A percentile compares a stretch with the other conserved stretches of the same genome.
Conservation (phyloP, 2,888 invertebrate genomes). For the Celastrina argiolus region DNA sequence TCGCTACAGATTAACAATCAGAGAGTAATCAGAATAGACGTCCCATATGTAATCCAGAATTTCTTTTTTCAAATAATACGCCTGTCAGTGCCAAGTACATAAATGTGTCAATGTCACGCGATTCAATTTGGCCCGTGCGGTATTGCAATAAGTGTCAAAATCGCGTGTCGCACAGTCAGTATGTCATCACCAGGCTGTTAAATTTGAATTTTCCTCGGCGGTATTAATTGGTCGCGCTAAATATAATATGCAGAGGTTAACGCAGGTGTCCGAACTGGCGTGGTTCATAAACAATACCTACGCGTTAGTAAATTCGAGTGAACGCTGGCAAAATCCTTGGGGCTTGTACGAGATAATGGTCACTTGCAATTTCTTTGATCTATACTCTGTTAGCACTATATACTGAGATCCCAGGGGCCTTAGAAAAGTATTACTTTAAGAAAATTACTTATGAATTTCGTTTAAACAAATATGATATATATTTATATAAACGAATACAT, state of each 20-base stretch:
- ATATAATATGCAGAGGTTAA: conserved; percentile 12
- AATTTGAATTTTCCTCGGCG: not conserved
- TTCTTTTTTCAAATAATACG: conserved; percentile 8
- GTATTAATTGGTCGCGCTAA: conserved; percentile 15
- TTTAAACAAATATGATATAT: too few relatives aligned
- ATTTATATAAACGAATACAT: too few relatives aligned
- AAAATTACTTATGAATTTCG: too few relatives aligned
- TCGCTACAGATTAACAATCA: not conserved
- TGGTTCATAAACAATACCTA: conserved; percentile 6
- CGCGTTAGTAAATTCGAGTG: not conserved
- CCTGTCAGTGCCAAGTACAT: conserved; percentile 23
- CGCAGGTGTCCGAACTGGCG: not conserved
- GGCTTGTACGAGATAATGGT: not conserved
- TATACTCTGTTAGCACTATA: too few relatives aligned
- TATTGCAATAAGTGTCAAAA: conserved; percentile 1
- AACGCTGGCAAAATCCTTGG: not conserved
- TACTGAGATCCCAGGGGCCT: too few relatives aligned
- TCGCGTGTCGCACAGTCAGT: not conserved
- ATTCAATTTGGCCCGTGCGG: conserved; percentile 5
- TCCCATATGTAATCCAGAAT: not conserved
- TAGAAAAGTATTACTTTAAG: too few relatives aligned
- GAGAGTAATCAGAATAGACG: not conserved
- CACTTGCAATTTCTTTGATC: not conserved
- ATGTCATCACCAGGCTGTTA: conserved; percentile 10
- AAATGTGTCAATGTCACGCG: conserved; percentile 18